Base-by-base conservation (phyloP, 2,113 vertebrate genomes). In the Benitochromis conjunctus region DNA sequence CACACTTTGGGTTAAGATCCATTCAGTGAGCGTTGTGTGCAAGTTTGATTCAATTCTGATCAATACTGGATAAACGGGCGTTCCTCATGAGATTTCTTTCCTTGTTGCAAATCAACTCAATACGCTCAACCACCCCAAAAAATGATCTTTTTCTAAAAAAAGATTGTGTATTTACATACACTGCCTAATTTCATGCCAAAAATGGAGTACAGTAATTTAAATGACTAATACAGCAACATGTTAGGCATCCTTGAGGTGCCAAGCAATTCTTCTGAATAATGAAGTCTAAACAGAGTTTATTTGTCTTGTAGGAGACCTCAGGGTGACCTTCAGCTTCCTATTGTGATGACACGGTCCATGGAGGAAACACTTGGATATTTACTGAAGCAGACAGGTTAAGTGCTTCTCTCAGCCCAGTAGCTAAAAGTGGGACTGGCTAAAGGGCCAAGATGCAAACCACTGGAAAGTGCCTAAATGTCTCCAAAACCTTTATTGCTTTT, bases 341-440 rank as follows among this genome's bases (percentile, higher is more conserved):
- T 80, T 89, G 80, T 85, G 92, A 79, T 74, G 57, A 60, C 86
- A 9, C 7, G 31, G 88, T 89, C 92, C 76, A 26, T 5, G 84
- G 88, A 89, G 90, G 83, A 87, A 89, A 66, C 83, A 79, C 53
- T 88, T 79, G 82, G 87, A 84, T 90, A 48, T 90, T 92, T 87
- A 87, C 86, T 57, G 64, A 87, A 81, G 34, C 88, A 69, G 86
- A 78, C 86, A 90, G 91, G 91, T 94, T 91, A 90, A 90, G 85
- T 87, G 56, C 82, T 88, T 85, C 84, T 85, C 18, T 54, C 54
- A 81, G 53, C 82, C 81, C 90, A 58, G 89, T 85, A 85, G 92
- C 89, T 86, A 38, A 82, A 66, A 56, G 69, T 19, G 77, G 56
- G 74, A 57, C 71, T n/a, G 60, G 84, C 41, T 36, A 7, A 43